Conservation (phyloP, 2,797 vertebrate genomes). For the Triplophysa yarkandensis region DNA sequence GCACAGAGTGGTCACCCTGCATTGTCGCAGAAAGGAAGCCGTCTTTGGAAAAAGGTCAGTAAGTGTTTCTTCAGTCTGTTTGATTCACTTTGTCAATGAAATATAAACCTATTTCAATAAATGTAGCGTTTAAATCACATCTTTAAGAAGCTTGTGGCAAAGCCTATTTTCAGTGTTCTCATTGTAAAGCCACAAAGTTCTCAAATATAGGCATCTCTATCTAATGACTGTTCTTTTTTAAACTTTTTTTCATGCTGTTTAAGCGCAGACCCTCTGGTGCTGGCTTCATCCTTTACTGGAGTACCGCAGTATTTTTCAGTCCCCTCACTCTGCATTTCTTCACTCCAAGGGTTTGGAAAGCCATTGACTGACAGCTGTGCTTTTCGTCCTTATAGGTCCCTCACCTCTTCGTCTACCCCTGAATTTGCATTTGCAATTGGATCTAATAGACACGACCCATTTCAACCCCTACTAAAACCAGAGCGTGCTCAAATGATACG, state of each 20-base stretch:
- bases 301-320: background rate
- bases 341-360: constrained; percentile 24
- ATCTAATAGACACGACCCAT: constrained; percentile 54
- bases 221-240: constrained; percentile 29
- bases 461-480: background rate
- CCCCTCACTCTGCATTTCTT: background rate
- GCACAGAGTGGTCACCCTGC: constrained; percentile 82
- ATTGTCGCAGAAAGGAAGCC: constrained; percentile 85
- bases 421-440: constrained; percentile 60
- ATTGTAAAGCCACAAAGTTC: constrained; percentile 12
- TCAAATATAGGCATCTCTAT: background rate
- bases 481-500: constrained; percentile 21
- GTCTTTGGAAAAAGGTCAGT: constrained; percentile 81
- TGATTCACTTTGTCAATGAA: background rate
- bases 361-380: constrained; percentile 50
- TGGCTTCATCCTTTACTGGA: background rate
- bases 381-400: constrained; percentile 35
- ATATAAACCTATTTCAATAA: no score
- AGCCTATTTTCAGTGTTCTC: constrained; percentile 12
- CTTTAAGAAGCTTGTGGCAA: constrained; percentile 19
- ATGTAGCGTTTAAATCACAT: no score
- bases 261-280: constrained; percentile 5
- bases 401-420: constrained; percentile 24
- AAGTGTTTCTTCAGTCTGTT: background rate
- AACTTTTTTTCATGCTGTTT: constrained; percentile 14